Evolutionary conservation across 1,140 invertebrate genomes (phyloP).

Genomic region (Drosophila kohkoa): DNA sequence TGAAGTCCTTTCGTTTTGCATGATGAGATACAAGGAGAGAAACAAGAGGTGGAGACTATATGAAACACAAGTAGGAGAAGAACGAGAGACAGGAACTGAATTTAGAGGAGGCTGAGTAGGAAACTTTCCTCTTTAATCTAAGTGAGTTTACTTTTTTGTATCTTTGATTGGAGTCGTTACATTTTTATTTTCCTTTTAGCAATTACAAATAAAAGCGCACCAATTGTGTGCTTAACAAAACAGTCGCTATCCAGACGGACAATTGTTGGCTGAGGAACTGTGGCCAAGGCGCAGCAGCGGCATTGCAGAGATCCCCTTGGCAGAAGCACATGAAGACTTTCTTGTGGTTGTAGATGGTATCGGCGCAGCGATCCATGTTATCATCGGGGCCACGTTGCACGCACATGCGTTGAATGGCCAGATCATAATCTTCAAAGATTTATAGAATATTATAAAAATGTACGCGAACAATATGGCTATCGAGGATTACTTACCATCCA

Average conservation of each 20-base stretch:
- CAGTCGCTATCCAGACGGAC: neutral
- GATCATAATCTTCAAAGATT: slow-evolving; percentile 90
- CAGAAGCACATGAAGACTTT: slow-evolving; percentile 97
- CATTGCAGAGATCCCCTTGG: slow-evolving; percentile 95
- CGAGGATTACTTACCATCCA: slow-evolving; percentile 85
- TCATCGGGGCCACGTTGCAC: slow-evolving; percentile 94
- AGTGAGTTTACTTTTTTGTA: too few species aligned
- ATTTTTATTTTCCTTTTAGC: too few species aligned
- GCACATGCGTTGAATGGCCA: slow-evolving; percentile 94
- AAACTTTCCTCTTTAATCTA: too few species aligned
- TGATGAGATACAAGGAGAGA: too few species aligned
- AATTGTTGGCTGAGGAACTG: neutral
- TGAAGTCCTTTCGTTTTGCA: too few species aligned
- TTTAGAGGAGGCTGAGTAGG: too few species aligned
- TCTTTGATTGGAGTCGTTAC: too few species aligned
- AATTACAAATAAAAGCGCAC: neutral
- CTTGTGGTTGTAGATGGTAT: slow-evolving; percentile 91
- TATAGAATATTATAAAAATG: slow-evolving; percentile 52
- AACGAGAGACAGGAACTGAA: too few species aligned
- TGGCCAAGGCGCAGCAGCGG: neutral
- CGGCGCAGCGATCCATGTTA: slow-evolving; percentile 94
- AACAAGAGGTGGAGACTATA: too few species aligned
- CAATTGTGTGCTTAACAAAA: neutral
- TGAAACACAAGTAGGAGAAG: too few species aligned
- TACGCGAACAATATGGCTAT: neutral